Evolutionary conservation across 2,113 vertebrate genomes (phyloP), one percentile per base, ranked within the genome.

Genomic region (Engraulis encrasicolus): DNA sequence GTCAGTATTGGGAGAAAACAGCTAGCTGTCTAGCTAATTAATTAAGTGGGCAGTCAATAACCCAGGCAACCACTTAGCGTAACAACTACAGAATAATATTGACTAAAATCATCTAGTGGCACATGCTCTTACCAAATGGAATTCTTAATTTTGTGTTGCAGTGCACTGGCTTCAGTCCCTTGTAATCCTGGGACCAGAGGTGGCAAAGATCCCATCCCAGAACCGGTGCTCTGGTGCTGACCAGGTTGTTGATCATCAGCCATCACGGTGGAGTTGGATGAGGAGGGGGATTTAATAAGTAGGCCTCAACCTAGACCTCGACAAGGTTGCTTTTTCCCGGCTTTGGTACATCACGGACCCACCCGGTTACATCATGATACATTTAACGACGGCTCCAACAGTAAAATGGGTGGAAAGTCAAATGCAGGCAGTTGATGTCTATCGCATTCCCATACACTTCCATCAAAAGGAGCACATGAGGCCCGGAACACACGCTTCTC

Each of bases 111-210:
- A 3, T 74, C 12, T 74, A 80, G 34, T 36, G n/a, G 7, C 36
- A 61, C 12, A 34, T 38, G 31, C 50, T 38, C 31, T 97, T 93
- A 98, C 97, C 97, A 98, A 96, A 98, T 98, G 89, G 97, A 98
- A 95, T 95, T 97, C 92, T 96, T 97, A 93, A 98, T 98, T 94
- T 97, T 94, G 92, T 96, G 95, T 94, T 97, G 97, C 94, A 98
- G 94, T 84, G 96, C 96, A 85, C 91, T 95, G 92, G 96, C 96
- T 90, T 98, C 97, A 15, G 95, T 90, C 85, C 96, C 96, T 84
- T 97, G 96, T 94, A 97, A 93, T 93, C 96, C 97, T 48, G 96
- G 94, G 85, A 97, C 95, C 85, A 97, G 93, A 86, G 96, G 93
- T 83, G 96, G 94, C 89, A 95, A 89, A 74, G 94, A 91, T 88